Evolutionary conservation across 1,140 invertebrate genomes (phyloP).

Genomic region (Drosophila insularis): DNA sequence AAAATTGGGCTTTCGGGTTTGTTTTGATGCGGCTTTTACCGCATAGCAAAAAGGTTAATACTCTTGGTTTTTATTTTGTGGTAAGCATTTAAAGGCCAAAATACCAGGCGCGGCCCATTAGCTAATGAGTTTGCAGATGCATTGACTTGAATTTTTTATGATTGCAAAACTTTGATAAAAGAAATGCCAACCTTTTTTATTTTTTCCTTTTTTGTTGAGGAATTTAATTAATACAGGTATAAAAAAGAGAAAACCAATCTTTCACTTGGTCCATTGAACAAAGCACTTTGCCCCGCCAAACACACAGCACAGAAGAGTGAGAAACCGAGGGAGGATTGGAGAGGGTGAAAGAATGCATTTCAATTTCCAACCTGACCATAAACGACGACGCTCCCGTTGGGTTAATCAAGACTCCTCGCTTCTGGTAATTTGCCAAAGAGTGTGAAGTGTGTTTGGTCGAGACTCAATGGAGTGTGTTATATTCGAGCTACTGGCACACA

Average conservation of each 20-base stretch:
- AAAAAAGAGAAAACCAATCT: slow-evolving; percentile 34
- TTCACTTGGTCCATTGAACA: slow-evolving; percentile 66
- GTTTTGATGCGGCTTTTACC: slow-evolving; percentile 1
- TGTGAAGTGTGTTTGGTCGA: slow-evolving; percentile 72
- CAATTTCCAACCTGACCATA: slow-evolving; percentile 58
- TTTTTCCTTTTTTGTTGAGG: slow-evolving; percentile 9
- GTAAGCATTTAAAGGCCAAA: slow-evolving; percentile 48
- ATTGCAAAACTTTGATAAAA: slow-evolving; percentile 34
- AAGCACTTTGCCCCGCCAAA: slow-evolving; percentile 30
- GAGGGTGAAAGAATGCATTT: slow-evolving; percentile 60
- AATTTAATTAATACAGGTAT: slow-evolving; percentile 75
- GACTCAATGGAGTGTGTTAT: slow-evolving; percentile 77
- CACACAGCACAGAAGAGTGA: neutral
- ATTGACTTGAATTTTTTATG: slow-evolving; percentile 57
- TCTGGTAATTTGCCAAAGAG: slow-evolving; percentile 71
- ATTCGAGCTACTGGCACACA: slow-evolving; percentile 33
- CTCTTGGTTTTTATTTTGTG: slow-evolving; percentile 19
- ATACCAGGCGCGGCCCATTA: slow-evolving; percentile 60
- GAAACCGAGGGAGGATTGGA: neutral
- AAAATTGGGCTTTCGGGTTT: neutral
- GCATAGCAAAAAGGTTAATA: slow-evolving; percentile 24
- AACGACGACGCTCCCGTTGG: slow-evolving; percentile 37
- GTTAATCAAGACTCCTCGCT: slow-evolving; percentile 74
- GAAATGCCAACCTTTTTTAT: slow-evolving; percentile 55
- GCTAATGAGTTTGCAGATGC: slow-evolving; percentile 57